Conservation (phyloP, 2,888 invertebrate genomes). For the Folsomia candida region DNA sequence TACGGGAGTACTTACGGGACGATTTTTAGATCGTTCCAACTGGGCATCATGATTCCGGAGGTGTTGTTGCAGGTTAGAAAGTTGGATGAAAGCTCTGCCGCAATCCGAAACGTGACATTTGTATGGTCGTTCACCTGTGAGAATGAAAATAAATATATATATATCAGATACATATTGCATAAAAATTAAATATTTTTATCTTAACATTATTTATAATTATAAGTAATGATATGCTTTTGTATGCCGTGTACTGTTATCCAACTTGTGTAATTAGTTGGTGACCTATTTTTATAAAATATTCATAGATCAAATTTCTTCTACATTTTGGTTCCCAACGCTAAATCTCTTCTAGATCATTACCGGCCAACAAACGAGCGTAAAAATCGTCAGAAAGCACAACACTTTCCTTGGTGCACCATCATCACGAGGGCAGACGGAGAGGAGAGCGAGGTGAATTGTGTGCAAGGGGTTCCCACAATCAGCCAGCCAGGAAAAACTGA, state of each 20-base stretch:
- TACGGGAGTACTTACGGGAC: too few relatives aligned
- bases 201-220: too few relatives aligned
- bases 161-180: background rate
- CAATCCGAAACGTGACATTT: conserved; percentile 95
- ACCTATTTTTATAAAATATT: background rate
- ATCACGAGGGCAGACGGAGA: background rate
- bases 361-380: background rate
- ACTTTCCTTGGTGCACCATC: background rate
- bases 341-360: background rate
- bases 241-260: too few relatives aligned
- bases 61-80: conserved; percentile 94
- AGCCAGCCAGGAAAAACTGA: background rate
- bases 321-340: background rate
- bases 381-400: background rate
- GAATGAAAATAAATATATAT: conserved; percentile 50
- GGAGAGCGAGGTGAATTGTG: too few relatives aligned
- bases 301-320: background rate
- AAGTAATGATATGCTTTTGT: too few relatives aligned
- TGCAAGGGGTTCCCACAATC: background rate
- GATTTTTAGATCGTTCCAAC: conserved; percentile 88
- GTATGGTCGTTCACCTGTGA: conserved; percentile 91
- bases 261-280: too few relatives aligned
- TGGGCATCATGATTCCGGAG: conserved; percentile 94
- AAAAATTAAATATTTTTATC: too few relatives aligned
- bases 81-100: conserved; percentile 92